These are phyloP conservation scores for Okamejei kenojei DNA, from an alignment of 2,797 vertebrate species.

Conservation along the genomic window DNA sequence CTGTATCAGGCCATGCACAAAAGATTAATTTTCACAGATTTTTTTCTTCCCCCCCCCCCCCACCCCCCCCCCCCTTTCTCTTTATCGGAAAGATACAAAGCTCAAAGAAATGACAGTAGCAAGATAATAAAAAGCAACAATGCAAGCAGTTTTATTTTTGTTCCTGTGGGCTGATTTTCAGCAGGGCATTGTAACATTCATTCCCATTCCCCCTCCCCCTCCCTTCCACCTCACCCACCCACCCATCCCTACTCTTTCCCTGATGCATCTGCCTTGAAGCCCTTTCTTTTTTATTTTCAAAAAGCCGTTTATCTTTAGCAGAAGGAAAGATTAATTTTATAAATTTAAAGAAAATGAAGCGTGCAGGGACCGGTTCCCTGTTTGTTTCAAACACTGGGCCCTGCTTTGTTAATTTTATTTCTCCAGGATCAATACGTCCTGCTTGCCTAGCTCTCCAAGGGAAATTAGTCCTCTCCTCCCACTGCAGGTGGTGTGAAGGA, in stretches of 20 bases:
- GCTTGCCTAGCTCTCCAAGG: constrained; percentile 54
- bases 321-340: background rate
- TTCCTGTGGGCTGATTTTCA: constrained; percentile 77
- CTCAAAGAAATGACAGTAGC: constrained; percentile 93
- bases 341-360: background rate
- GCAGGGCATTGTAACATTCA: constrained; percentile 65
- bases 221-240: constrained; percentile 25
- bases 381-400: constrained; percentile 45
- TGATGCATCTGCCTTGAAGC: constrained; percentile 68
- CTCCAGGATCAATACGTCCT: constrained; percentile 47
- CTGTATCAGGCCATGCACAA: constrained; percentile 98
- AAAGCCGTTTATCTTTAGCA: background rate
- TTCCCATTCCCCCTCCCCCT: constrained; percentile 40
- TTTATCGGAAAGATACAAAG: constrained; percentile 94
- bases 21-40: constrained; percentile 99
- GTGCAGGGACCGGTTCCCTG: constrained; percentile 25
- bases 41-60: too few relatives aligned
- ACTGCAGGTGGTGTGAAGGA: constrained; percentile 65
- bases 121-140: constrained; percentile 99
- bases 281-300: constrained; percentile 58
- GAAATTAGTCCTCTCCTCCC: constrained; percentile 75
- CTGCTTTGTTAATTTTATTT: constrained; percentile 56
- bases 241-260: constrained; percentile 19
- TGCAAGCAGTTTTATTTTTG: constrained; percentile 82
- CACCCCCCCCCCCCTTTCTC: constrained; percentile 62